A percentile compares a stretch with the other conserved stretches of the same genome.
phyloP scores from a whole-genome alignment of 2,113 vertebrate species.

The Rhynchomys soricoides region DNA sequence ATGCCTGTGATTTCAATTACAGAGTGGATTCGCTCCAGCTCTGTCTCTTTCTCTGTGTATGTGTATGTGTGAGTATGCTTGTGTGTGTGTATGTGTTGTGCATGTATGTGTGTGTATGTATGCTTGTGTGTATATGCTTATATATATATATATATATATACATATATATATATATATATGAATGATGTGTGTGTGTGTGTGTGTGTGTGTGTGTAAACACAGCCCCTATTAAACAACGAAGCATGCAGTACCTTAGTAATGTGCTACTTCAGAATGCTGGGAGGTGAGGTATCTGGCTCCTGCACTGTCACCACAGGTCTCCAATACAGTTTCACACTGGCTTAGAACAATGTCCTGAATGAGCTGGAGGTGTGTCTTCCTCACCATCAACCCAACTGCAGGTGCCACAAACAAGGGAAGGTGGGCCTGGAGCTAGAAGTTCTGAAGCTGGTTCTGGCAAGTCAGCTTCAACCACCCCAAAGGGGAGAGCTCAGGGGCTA shows the following conservation, averaged over 20 bases:
- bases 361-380: no score
- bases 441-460: neutral
- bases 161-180: neutral
- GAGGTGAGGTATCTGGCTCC: neutral
- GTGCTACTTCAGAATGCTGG: neutral
- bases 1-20: neutral
- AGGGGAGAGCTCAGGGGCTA: fast-evolving
- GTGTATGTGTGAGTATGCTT: neutral
- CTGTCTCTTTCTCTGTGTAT: neutral
- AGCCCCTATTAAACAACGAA: neutral
- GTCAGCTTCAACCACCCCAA: neutral
- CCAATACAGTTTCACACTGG: neutral
- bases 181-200: neutral
- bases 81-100: neutral
- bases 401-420: fast-evolving
- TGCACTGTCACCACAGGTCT: no score
- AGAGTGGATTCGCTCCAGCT: neutral
- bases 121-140: neutral
- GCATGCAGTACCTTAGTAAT: fast-evolving
- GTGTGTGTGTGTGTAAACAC: fast-evolving
- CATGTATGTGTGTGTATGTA: fast-evolving
- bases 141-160: neutral
- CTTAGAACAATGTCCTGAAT: neutral
- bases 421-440: neutral
- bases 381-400: neutral